Evolutionary conservation across 2,113 vertebrate genomes (phyloP).

Genomic region (Nettapus auritus): DNA sequence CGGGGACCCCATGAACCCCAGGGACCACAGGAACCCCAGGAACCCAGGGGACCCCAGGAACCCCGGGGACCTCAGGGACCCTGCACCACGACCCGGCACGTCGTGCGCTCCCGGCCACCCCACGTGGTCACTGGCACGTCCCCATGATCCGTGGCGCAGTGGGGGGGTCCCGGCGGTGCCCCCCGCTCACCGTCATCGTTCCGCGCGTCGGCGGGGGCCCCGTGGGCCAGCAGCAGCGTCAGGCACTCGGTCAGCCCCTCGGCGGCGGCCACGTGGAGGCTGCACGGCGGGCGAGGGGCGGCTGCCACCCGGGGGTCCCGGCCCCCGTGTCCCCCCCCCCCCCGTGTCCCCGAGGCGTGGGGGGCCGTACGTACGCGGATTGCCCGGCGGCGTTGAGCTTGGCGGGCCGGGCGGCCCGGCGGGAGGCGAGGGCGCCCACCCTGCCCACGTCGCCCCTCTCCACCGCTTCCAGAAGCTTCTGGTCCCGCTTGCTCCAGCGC

Average conservation of each 20-base stretch:
- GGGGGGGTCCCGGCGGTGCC: background rate
- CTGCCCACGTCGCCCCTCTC: conserved; percentile 88
- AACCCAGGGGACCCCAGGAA: background rate
- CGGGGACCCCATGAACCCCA: too few relatives aligned
- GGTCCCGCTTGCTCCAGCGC: conserved; percentile 91
- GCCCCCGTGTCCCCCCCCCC: too few relatives aligned
- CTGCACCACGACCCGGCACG: too few relatives aligned
- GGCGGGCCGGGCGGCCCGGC: conserved; percentile 87
- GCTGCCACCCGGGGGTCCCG: background rate
- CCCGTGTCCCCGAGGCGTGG: background rate
- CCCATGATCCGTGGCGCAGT: too few relatives aligned
- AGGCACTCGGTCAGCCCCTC: conserved; percentile 77
- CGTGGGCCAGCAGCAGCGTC: conserved; percentile 69
- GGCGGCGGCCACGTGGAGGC: conserved; percentile 78
- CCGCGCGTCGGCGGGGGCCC: conserved; percentile 67
- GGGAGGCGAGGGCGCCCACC: conserved; percentile 83
- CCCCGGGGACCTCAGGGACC: background rate
- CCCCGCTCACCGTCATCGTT: conserved; percentile 73
- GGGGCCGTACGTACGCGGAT: conserved; percentile 86
- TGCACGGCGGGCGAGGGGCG: background rate
- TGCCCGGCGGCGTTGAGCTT: conserved; percentile 90
- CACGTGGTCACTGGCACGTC: background rate
- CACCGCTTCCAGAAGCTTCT: conserved; percentile 93
- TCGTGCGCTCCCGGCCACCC: background rate
- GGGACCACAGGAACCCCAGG: too few relatives aligned